Evolutionary conservation across 2,797 vertebrate genomes (phyloP).

Genomic region (Acanthurus tractus): DNA sequence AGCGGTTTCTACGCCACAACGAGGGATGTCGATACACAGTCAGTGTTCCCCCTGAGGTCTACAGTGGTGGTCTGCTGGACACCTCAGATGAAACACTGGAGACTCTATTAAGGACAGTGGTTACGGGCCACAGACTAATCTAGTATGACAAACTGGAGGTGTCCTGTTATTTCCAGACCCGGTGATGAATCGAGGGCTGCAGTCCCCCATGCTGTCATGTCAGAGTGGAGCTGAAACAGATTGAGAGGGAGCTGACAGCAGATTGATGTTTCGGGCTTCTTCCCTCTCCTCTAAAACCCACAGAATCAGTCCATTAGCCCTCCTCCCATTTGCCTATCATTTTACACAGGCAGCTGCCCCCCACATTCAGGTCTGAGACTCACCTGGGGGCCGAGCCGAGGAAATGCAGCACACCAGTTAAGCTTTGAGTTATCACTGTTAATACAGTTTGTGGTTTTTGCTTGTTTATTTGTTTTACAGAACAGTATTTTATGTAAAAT

Average conservation of each 20-base stretch:
- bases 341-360: slow-evolving; percentile 60
- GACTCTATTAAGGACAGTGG: slow-evolving; percentile 87
- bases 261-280: slow-evolving; percentile 80
- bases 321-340: slow-evolving; percentile 76
- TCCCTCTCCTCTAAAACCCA: slow-evolving; percentile 78
- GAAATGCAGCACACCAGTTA: slow-evolving; percentile 10
- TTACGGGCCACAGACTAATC: slow-evolving; percentile 88
- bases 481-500: too few species aligned
- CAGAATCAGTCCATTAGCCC: slow-evolving; percentile 80
- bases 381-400: slow-evolving; percentile 22
- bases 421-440: not conserved
- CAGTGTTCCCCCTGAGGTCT: slow-evolving; percentile 71
- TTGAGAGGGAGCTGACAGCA: slow-evolving; percentile 83
- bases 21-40: slow-evolving; percentile 58
- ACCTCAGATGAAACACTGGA: slow-evolving; percentile 80
- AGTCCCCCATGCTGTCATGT: slow-evolving; percentile 86
- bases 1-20: slow-evolving; percentile 22
- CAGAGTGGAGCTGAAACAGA: slow-evolving; percentile 86
- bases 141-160: slow-evolving; percentile 88
- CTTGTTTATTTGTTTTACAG: not conserved
- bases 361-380: slow-evolving; percentile 50
- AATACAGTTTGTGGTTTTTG: not conserved
- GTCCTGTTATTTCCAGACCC: slow-evolving; percentile 86
- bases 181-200: slow-evolving; percentile 85
- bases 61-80: slow-evolving; percentile 81